Percentiles rank a stretch among this genome's conserved stretches.
These are phyloP conservation scores for Oryzias javanicus DNA, from an alignment of 2,113 vertebrate species.

Conservation along the genomic window DNA sequence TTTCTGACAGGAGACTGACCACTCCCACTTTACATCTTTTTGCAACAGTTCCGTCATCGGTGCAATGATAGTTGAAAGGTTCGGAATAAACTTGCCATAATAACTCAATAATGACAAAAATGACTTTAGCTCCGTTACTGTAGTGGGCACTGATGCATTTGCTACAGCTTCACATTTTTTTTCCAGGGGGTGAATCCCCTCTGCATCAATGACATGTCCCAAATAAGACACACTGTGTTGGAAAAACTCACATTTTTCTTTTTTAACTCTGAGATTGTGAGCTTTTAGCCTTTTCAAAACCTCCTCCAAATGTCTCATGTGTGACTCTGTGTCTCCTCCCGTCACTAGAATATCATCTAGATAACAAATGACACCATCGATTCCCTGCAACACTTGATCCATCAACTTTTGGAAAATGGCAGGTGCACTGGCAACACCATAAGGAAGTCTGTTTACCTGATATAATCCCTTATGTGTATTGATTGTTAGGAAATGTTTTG, in stretches of 20 bases:
- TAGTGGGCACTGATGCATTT: background rate
- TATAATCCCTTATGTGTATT: constrained; percentile 6
- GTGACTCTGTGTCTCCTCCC: background rate
- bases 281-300: background rate
- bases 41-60: constrained; percentile 6
- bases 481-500: background rate
- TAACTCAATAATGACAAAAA: constrained; percentile 4
- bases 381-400: constrained; percentile 5
- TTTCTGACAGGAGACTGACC: background rate
- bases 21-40: constrained; percentile 3
- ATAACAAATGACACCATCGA: constrained; percentile 4
- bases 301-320: constrained; percentile 3
- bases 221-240: constrained; percentile 13
- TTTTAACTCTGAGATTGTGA: constrained; percentile 16
- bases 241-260: constrained; percentile 4
- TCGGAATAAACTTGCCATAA: constrained; percentile 7
- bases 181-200: constrained; percentile 4
- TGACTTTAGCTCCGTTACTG: background rate
- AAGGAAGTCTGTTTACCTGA: constrained; percentile 5
- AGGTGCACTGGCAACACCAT: constrained; percentile 1
- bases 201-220: constrained; percentile 11
- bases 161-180: background rate
- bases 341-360: constrained; percentile 17
- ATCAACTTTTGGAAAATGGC: constrained; percentile 20
- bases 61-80: constrained; percentile 1